Conservation (phyloP, 2,888 invertebrate species). For the Melanargia galathea region DNA sequence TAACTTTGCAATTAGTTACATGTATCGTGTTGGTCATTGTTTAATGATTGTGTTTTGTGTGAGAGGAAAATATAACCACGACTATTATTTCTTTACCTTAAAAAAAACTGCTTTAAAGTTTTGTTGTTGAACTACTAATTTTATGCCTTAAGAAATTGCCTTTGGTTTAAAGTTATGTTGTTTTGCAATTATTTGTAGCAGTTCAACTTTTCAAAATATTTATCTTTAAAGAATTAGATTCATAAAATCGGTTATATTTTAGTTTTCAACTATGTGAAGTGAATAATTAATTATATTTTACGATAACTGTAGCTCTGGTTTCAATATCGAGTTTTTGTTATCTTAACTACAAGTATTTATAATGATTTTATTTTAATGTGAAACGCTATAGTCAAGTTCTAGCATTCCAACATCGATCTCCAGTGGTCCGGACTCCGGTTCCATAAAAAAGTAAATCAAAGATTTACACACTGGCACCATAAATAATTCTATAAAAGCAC, state of each 20-base stretch:
- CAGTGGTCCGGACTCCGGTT: slow-evolving; percentile 9
- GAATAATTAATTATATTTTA: too few species aligned
- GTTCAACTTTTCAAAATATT: too few species aligned
- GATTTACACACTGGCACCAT: slow-evolving; percentile 41
- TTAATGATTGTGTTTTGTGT: background rate
- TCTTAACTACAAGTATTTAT: background rate
- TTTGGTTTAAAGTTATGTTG: too few species aligned
- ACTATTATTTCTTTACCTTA: background rate
- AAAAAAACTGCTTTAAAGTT: too few species aligned
- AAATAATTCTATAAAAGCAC: slow-evolving; percentile 49
- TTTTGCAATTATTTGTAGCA: too few species aligned
- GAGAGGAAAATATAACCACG: background rate
- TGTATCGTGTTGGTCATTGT: background rate
- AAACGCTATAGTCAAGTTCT: background rate
- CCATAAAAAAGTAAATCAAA: slow-evolving; percentile 36
- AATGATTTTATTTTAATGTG: background rate
- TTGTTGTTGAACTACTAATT: too few species aligned
- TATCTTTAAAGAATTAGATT: too few species aligned
- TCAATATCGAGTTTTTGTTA: too few species aligned
- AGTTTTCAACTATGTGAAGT: too few species aligned
- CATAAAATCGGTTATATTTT: too few species aligned
- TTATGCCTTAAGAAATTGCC: background rate
- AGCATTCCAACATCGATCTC: slow-evolving; percentile 5
- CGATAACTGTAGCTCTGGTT: too few species aligned
- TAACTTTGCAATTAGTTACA: slow-evolving; percentile 4